These are phyloP conservation scores for Sebastes goodei DNA, from an alignment of 2,797 vertebrate species.

Conservation along the genomic window DNA sequence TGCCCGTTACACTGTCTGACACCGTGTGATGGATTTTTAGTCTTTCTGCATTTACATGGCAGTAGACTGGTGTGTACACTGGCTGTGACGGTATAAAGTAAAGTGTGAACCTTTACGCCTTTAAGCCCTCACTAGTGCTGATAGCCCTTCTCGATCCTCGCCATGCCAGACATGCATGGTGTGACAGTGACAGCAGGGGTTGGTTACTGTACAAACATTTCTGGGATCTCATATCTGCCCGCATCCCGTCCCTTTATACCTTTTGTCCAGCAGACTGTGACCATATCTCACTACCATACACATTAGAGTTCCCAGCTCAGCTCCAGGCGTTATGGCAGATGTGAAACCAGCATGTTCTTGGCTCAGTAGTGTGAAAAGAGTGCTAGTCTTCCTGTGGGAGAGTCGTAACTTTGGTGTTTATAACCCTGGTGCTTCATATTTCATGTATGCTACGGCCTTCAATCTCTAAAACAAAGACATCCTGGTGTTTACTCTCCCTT, in stretches of 20 bases:
- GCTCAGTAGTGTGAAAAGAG: slow-evolving; percentile 2
- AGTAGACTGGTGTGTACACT: not conserved
- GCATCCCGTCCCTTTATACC: slow-evolving; percentile 31
- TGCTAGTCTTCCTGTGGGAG: not conserved
- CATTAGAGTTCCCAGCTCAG: slow-evolving; percentile 9
- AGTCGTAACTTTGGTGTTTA: slow-evolving; percentile 16
- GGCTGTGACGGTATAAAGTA: slow-evolving; percentile 58
- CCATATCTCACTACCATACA: slow-evolving; percentile 1
- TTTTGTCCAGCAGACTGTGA: slow-evolving; percentile 16
- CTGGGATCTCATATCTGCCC: slow-evolving; percentile 44
- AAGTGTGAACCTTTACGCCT: slow-evolving; percentile 54
- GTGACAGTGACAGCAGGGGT: slow-evolving; percentile 45
- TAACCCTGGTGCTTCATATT: slow-evolving; percentile 28
- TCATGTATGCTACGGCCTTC: slow-evolving; percentile 5
- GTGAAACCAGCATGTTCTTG: slow-evolving; percentile 29
- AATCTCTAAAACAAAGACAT: slow-evolving; percentile 26
- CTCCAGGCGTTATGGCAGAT: not conserved
- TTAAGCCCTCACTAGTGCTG: slow-evolving; percentile 26
- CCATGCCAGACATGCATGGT: slow-evolving; percentile 51
- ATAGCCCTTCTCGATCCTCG: slow-evolving; percentile 10
- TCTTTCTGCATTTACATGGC: not conserved
- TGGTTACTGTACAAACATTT: slow-evolving; percentile 56
- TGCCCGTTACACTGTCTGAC: not conserved
- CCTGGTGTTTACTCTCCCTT: slow-evolving; percentile 46
- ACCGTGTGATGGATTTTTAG: not conserved